Percentiles rank a stretch among this genome's conserved stretches.
phyloP scores from a whole-genome alignment of 2,888 invertebrate genomes.

The Hipparchia semele region DNA sequence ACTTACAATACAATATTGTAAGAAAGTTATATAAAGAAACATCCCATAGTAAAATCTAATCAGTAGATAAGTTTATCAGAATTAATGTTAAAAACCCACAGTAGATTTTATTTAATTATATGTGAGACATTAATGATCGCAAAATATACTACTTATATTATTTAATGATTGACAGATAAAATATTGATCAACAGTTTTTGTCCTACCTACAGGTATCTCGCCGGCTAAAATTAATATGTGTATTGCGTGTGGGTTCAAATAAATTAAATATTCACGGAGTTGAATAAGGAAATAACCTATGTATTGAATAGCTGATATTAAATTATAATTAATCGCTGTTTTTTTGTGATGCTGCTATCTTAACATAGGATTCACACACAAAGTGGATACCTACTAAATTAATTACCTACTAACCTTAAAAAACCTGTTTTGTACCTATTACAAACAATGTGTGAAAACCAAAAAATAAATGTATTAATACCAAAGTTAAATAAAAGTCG shows the following conservation, averaged over 20 bases:
- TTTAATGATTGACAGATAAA: conserved; percentile 1
- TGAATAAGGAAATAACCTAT: conserved; percentile 23
- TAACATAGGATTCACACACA: conserved; percentile 15
- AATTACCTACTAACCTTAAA: not conserved
- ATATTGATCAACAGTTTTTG: conserved; percentile 6
- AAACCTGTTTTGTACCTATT: not conserved
- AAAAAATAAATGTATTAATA: no score
- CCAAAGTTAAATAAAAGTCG: no score
- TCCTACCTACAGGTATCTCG: not conserved
- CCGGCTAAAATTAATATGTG: conserved; percentile 10
- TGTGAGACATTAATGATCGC: conserved; percentile 5
- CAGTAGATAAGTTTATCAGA: no score
- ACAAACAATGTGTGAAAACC: no score
- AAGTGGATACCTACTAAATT: not conserved
- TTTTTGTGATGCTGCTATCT: conserved; percentile 18
- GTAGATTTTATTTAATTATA: not conserved
- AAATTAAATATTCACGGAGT: conserved; percentile 21
- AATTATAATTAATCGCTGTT: conserved; percentile 2
- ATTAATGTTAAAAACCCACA: not conserved
- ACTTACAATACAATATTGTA: no score
- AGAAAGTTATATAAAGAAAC: no score
- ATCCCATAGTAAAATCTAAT: not conserved
- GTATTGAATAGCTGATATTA: conserved; percentile 12
- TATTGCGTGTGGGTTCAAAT: conserved; percentile 21
- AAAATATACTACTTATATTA: conserved; percentile 2